Base-by-base conservation (phyloP, 2,888 invertebrate genomes). In the Temnothorax ravouxi region DNA sequence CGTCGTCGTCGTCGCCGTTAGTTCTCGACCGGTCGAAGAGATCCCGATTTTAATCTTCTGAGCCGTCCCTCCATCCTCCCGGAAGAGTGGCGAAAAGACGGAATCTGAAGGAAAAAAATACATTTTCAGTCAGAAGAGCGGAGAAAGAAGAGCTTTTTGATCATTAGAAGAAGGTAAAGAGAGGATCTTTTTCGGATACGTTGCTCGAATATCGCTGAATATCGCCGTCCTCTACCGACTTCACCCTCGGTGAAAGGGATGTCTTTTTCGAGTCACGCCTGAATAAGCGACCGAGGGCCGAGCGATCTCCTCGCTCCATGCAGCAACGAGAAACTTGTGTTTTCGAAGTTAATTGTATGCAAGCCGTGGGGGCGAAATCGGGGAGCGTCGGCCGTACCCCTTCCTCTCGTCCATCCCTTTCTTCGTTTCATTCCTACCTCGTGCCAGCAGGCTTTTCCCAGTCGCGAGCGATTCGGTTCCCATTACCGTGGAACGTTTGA, bases 341-440 rank as follows among this genome's bases (percentile, higher is more conserved):
- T 77, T 77, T 69, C 69, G 41, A 41, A 77, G 54, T 77, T 77
- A 69, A 77, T 77, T 77, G 77, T 77, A 77, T 77, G 69, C 77
- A 56, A 77, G 69, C 52, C 29, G 25, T 21, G 34, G 29, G 52
- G 54, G 29, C 29, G 29, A 29, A 41, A 66, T 44, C 66, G 54
- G 15, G 50, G n/a, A 50, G 38, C 50, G 41, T 11, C 18, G 18
- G 18, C 38, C 13, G 21, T n/a, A n/a, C 52, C 21, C n/a, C 34
- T n/a, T 13, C 21, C 3, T 13, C 44, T 13, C 44, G 29, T 47
- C 59, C 29, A 11, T 34, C 47, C n/a, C 29, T 54, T 67, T 69
- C 69, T 77, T 77, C 69, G 29, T 77, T 77, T 54, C 62, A 52
- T 64, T 52, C 25, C 54, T 44, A 18, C 50, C 18, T 29, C 76